These are phyloP conservation scores for Drosophila bipectinata DNA, from an alignment of 1,140 invertebrate genomes.

Conservation along the genomic window DNA sequence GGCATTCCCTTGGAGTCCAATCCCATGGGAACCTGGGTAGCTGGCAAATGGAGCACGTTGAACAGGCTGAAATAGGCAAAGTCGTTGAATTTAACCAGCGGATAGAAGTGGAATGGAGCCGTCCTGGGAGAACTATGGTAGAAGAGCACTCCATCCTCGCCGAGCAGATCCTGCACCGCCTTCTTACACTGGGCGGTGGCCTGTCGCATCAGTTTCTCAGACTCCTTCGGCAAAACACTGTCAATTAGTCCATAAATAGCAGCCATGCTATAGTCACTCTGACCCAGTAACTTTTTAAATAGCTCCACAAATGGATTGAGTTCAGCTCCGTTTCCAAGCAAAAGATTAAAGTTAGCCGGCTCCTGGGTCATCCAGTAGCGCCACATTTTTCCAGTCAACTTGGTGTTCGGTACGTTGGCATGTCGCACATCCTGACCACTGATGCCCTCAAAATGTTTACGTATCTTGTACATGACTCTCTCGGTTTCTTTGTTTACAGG, in stretches of 20 bases:
- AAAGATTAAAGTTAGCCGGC: constrained; percentile 86
- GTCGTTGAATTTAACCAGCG: constrained; percentile 92
- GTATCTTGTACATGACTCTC: constrained; percentile 86
- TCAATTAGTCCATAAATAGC: constrained; percentile 89
- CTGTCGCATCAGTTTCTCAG: constrained; percentile 87
- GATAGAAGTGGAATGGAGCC: constrained; percentile 94
- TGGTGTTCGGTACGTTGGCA: constrained; percentile 86
- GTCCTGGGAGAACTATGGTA: constrained; percentile 92
- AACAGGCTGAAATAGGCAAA: constrained; percentile 95
- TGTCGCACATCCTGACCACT: constrained; percentile 57
- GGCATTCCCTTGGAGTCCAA: constrained; percentile 90
- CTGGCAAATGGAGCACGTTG: constrained; percentile 93
- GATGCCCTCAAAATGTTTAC: constrained; percentile 62
- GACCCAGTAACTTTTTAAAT: constrained; percentile 86
- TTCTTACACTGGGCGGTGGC: constrained; percentile 86
- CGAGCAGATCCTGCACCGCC: constrained; percentile 88
- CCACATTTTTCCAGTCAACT: constrained; percentile 89
- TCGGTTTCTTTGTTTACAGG: constrained; percentile 89
- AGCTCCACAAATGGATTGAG: constrained; percentile 85
- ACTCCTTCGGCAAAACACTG: constrained; percentile 86
- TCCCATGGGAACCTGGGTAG: constrained; percentile 92
- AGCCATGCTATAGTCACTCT: constrained; percentile 87
- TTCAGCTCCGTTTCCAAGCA: constrained; percentile 87
- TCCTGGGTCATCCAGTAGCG: constrained; percentile 90
- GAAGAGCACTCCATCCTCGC: constrained; percentile 92